These are phyloP conservation scores for Parauchenoglanis punctatus DNA, from an alignment of 2,797 vertebrate species.

Conservation along the genomic window DNA sequence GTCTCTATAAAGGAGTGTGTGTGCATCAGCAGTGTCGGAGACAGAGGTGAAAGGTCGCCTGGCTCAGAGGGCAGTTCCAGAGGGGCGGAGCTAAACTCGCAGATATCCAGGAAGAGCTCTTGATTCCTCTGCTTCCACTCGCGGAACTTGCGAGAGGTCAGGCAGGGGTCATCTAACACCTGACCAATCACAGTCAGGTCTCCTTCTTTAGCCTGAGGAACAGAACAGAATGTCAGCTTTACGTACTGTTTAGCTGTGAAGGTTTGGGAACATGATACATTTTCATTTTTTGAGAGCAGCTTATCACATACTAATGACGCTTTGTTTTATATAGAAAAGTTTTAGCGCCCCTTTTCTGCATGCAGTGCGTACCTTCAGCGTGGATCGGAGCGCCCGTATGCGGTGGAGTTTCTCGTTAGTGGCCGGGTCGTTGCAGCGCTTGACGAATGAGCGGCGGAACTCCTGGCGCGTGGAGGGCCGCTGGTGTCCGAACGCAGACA, in stretches of 20 bases:
- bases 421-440: slow-evolving; percentile 76
- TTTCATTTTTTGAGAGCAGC: background rate
- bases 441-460: slow-evolving; percentile 77
- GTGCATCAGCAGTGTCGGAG: slow-evolving; percentile 73
- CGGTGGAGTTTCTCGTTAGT: slow-evolving; percentile 81
- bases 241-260: too few relatives aligned
- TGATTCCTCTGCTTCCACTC: slow-evolving; percentile 82
- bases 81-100: slow-evolving; percentile 74
- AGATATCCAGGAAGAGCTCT: slow-evolving; percentile 81
- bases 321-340: background rate
- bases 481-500: slow-evolving; percentile 77
- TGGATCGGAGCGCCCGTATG: slow-evolving; percentile 80
- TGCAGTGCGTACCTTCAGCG: slow-evolving; percentile 67
- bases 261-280: background rate
- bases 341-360: background rate
- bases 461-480: slow-evolving; percentile 79
- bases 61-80: slow-evolving; percentile 65
- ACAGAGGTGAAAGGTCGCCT: slow-evolving; percentile 70
- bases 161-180: slow-evolving; percentile 75
- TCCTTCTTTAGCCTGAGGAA: slow-evolving; percentile 77
- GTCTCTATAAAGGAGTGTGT: slow-evolving; percentile 82
- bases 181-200: slow-evolving; percentile 73
- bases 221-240: slow-evolving; percentile 3
- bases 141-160: slow-evolving; percentile 78
- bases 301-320: background rate